Evolutionary conservation across 1,140 invertebrate species (phyloP).

Genomic region (Micrasema longulum): DNA sequence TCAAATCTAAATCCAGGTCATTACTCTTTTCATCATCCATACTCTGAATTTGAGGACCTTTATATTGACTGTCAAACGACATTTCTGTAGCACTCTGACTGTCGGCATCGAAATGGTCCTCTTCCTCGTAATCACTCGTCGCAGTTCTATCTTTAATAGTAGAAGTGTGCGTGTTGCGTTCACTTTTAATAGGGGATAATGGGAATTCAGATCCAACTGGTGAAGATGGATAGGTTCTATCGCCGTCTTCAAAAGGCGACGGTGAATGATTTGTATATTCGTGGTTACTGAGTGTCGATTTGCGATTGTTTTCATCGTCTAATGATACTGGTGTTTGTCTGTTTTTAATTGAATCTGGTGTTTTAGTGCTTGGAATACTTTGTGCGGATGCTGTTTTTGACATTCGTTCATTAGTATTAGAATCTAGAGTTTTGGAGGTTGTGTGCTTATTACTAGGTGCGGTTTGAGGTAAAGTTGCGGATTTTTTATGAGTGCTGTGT

Average conservation of each 20-base stretch:
- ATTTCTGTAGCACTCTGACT: constrained; percentile 14
- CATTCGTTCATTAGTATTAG: neutral
- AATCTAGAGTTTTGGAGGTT: constrained; percentile 4
- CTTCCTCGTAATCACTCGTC: constrained; percentile 30
- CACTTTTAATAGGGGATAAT: too few relatives aligned
- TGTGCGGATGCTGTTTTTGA: constrained; percentile 27
- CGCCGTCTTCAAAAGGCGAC: too few relatives aligned
- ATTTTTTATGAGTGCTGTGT: constrained; percentile 30
- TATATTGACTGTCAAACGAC: constrained; percentile 17
- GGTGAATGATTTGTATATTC: too few relatives aligned
- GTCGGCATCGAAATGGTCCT: constrained; percentile 28
- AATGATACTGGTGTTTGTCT: neutral
- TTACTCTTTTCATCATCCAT: constrained; percentile 47
- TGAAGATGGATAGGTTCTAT: too few relatives aligned
- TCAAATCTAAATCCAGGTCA: constrained; percentile 39
- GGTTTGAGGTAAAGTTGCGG: neutral
- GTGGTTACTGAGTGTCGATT: neutral
- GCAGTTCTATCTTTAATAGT: too few relatives aligned
- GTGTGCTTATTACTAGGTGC: constrained; percentile 31
- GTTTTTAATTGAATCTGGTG: constrained; percentile 25
- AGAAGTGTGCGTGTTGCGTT: too few relatives aligned
- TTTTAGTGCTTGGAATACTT: constrained; percentile 22
- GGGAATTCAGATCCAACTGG: too few relatives aligned
- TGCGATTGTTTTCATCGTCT: neutral
- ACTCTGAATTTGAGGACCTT: constrained; percentile 34